A percentile compares a stretch with the other conserved stretches of the same genome.
Evolutionary conservation across 2,797 vertebrate genomes (phyloP).

Genomic region (Anolis apletophallus): DNA sequence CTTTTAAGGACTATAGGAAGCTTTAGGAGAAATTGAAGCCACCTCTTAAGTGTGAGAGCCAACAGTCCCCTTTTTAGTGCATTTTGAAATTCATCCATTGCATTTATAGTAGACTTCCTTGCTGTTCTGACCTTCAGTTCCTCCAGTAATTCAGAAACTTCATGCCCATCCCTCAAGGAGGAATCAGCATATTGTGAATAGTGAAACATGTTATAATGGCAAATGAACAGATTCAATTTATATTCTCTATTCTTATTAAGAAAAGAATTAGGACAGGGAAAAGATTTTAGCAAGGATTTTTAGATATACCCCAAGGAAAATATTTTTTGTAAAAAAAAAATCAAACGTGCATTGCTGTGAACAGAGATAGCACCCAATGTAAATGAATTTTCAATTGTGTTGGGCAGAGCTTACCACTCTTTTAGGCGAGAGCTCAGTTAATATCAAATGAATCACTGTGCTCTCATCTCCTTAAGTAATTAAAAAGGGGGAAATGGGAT

Average conservation of each 20-base stretch:
- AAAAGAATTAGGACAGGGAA: slow-evolving; percentile 30
- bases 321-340: slow-evolving; percentile 48
- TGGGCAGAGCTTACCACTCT: slow-evolving; percentile 24
- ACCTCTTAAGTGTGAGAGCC: background rate
- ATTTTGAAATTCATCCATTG: background rate
- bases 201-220: slow-evolving; percentile 40
- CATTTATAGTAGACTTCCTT: background rate
- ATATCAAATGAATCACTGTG: slow-evolving; percentile 53
- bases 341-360: slow-evolving; percentile 56
- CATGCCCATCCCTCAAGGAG: background rate
- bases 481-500: slow-evolving; percentile 70
- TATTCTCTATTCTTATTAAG: slow-evolving; percentile 40
- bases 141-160: background rate
- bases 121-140: background rate
- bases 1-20: background rate
- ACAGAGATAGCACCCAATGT: slow-evolving; percentile 51
- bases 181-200: background rate
- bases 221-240: slow-evolving; percentile 45
- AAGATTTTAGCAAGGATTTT: slow-evolving; percentile 58
- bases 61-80: background rate
- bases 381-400: slow-evolving; percentile 59
- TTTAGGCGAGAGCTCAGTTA: slow-evolving; percentile 58
- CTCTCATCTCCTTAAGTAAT: slow-evolving; percentile 66
- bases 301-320: slow-evolving; percentile 41
- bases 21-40: background rate